Conservation (phyloP, 2,113 vertebrate species). For the Cranoglanis bouderius region DNA sequence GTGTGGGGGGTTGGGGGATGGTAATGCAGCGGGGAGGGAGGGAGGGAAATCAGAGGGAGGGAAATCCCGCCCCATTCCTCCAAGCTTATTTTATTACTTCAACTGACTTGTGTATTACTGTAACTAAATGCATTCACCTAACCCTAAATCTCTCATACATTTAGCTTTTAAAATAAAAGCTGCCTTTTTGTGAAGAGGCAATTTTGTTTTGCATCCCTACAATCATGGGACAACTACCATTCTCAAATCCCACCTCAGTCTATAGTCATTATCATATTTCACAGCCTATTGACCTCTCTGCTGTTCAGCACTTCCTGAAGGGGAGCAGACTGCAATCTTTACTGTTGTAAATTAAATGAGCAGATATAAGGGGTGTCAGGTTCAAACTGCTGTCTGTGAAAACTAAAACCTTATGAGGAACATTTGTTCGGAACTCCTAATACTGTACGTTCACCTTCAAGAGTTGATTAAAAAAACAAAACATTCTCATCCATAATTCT, state of each 20-base stretch:
- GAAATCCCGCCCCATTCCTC: too few relatives aligned
- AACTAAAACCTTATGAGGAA: neutral
- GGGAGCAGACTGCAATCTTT: neutral
- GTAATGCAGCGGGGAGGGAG: neutral
- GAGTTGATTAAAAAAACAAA: neutral
- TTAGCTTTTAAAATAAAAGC: neutral
- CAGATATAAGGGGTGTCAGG: neutral
- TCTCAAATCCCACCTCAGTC: constrained; percentile 21
- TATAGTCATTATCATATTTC: constrained; percentile 50
- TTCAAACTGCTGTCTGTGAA: constrained; percentile 4
- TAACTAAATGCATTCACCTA: neutral
- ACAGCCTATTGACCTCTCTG: constrained; percentile 43
- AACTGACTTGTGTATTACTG: neutral
- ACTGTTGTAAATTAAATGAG: constrained; percentile 18
- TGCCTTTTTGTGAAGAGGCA: neutral
- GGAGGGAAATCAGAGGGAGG: neutral
- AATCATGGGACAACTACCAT: constrained; percentile 6
- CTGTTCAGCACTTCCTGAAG: constrained; percentile 35
- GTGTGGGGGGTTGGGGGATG: neutral
- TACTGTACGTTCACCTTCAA: neutral
- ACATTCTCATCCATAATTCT: neutral
- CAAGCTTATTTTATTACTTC: neutral
- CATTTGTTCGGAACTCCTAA: constrained; percentile 1
- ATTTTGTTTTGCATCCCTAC: neutral
- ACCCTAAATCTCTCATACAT: neutral